These are phyloP conservation scores for Cladorhizidae sp. DNA, from an alignment of 37 sponge, comb jelly and placozoan species.

Conservation along the genomic window DNA sequence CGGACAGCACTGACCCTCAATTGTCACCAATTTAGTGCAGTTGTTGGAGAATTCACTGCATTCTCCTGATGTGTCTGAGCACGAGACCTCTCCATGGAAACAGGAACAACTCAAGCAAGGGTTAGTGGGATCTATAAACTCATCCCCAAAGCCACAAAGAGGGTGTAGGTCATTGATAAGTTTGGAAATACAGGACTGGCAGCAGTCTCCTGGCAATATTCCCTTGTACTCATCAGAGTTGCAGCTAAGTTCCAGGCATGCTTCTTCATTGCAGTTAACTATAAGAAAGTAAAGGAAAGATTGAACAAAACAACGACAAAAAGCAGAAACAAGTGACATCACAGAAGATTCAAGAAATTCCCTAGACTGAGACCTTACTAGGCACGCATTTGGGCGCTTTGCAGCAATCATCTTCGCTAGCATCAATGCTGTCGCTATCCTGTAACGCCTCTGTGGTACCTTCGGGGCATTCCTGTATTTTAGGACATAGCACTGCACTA, in stretches of 20 bases:
- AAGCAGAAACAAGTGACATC: too few relatives aligned
- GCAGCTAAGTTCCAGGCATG: not conserved
- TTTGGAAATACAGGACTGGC: not conserved
- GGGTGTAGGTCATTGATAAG: not conserved
- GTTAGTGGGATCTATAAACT: not conserved
- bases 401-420: not conserved
- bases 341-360: too few relatives aligned
- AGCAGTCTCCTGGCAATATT: not conserved
- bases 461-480: too few relatives aligned
- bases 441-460: too few relatives aligned
- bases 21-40: not conserved
- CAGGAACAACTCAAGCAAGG: not conserved
- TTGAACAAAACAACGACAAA: too few relatives aligned
- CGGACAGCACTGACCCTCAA: slow-evolving; percentile 25
- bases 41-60: not conserved
- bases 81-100: not conserved
- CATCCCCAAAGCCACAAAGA: not conserved
- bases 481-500: too few relatives aligned
- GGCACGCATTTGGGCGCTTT: not conserved
- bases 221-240: not conserved
- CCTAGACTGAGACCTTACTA: too few relatives aligned
- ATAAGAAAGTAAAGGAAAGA: too few relatives aligned
- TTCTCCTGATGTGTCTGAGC: not conserved
- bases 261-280: not conserved
- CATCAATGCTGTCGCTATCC: too few relatives aligned